These are phyloP conservation scores for Hirudo medicinalis DNA, from an alignment of 1,140 invertebrate genomes.

Conservation along the genomic window DNA sequence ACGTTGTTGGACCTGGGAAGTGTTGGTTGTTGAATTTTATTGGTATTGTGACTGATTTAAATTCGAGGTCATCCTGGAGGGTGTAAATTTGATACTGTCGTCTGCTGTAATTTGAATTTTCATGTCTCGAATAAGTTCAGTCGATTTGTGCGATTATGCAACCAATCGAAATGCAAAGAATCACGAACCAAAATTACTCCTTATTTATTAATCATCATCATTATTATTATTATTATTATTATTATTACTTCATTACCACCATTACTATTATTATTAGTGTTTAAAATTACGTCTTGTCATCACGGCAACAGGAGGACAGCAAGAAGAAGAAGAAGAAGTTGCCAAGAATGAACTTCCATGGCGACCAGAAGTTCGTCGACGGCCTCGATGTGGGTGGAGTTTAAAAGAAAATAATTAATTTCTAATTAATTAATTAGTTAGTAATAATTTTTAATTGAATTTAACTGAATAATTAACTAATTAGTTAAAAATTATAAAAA, in stretches of 20 bases:
- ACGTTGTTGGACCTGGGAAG: no score
- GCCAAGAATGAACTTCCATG: slow-evolving; percentile 82
- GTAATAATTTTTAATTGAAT: neutral
- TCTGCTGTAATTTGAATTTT: no score
- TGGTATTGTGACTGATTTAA: no score
- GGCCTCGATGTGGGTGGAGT: slow-evolving; percentile 52
- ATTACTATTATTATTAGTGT: neutral
- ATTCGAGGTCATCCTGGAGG: no score
- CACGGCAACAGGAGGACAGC: neutral
- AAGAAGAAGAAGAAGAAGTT: slow-evolving; percentile 46
- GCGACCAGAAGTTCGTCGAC: slow-evolving; percentile 84
- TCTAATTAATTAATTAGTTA: neutral
- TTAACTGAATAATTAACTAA: neutral
- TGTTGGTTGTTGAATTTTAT: no score
- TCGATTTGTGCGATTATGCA: no score
- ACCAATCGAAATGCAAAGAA: no score
- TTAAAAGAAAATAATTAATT: neutral
- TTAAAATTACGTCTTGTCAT: slow-evolving; percentile 1
- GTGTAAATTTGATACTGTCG: no score
- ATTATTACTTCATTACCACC: neutral
- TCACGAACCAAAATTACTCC: no score
- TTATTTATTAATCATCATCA: no score
- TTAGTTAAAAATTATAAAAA: no score
- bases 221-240: slow-evolving; percentile 3
- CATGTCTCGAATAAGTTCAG: no score